Percentiles rank a stretch among this genome's conserved stretches.
These are phyloP conservation scores for Sebastes alutus DNA, from an alignment of 2,797 vertebrate species.

Conservation along the genomic window DNA sequence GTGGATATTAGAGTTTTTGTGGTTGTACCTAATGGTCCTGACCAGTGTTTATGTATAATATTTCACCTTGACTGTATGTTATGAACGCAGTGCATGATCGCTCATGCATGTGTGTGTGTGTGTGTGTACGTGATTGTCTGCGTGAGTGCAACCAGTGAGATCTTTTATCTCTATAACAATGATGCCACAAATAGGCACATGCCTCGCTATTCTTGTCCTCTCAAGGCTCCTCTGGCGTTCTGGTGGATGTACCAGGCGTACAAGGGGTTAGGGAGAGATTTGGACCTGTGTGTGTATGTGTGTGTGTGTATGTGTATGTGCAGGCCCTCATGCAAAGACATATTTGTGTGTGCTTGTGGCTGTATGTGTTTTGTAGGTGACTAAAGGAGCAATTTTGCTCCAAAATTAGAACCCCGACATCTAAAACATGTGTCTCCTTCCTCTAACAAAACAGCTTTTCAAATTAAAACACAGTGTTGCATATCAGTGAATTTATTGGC, in stretches of 20 bases:
- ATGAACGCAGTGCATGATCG: neutral
- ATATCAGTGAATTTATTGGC: slow-evolving; percentile 48
- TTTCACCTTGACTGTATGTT: slow-evolving; percentile 10
- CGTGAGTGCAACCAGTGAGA: slow-evolving; percentile 23
- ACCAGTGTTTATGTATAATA: slow-evolving; percentile 8
- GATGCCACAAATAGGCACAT: slow-evolving; percentile 68
- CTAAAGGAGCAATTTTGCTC: slow-evolving; percentile 17
- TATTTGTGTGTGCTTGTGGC: neutral
- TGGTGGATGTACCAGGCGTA: slow-evolving; percentile 45
- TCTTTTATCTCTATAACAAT: slow-evolving; percentile 71
- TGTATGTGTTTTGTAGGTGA: slow-evolving; percentile 9
- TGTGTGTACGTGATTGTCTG: slow-evolving; percentile 1
- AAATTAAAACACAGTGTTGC: slow-evolving; percentile 67
- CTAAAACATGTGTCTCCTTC: neutral
- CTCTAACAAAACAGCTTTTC: slow-evolving; percentile 4
- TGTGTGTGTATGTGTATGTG: neutral
- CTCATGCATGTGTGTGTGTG: neutral
- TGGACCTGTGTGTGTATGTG: neutral
- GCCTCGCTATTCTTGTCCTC: slow-evolving; percentile 70
- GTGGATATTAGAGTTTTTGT: neutral
- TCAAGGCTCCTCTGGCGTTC: slow-evolving; percentile 68
- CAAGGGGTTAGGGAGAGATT: slow-evolving; percentile 54
- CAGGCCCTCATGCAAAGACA: neutral
- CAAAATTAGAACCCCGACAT: neutral
- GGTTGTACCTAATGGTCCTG: neutral